Conservation (phyloP, 2,888 invertebrate genomes). For the Polymixis flavicincta region DNA sequence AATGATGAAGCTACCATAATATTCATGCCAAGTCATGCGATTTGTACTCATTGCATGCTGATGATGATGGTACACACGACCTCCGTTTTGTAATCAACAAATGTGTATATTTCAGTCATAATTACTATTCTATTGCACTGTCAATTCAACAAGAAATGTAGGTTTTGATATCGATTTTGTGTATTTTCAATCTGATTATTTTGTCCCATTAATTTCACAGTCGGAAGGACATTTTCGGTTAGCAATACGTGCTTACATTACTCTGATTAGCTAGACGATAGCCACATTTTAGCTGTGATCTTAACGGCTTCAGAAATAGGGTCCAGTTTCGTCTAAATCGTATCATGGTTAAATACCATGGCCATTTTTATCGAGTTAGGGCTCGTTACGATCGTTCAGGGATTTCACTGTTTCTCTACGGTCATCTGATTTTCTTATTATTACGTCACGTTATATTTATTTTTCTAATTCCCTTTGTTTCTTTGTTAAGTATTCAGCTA, state of each 20-base stretch:
- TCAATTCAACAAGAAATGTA: slow-evolving; percentile 13
- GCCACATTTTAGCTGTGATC: slow-evolving; percentile 35
- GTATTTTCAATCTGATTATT: slow-evolving; percentile 6
- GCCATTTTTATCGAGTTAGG: slow-evolving; percentile 72
- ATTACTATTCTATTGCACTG: slow-evolving; percentile 4
- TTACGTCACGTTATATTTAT: slow-evolving; percentile 60
- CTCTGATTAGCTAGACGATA: slow-evolving; percentile 22
- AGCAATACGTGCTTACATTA: slow-evolving; percentile 46
- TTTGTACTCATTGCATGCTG: slow-evolving; percentile 5
- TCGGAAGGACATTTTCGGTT: slow-evolving; percentile 58
- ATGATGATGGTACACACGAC: not conserved
- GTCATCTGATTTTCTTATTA: slow-evolving; percentile 64
- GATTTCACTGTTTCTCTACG: slow-evolving; percentile 70
- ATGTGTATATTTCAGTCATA: not conserved
- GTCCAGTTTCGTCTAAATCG: slow-evolving; percentile 34
- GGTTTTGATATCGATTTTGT: slow-evolving; percentile 10
- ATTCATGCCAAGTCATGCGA: not conserved
- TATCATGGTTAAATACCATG: slow-evolving; percentile 38
- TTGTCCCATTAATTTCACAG: slow-evolving; percentile 25
- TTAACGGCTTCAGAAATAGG: slow-evolving; percentile 37
- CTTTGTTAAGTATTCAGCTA: slow-evolving; percentile 31
- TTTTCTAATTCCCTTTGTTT: slow-evolving; percentile 37
- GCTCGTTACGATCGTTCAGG: slow-evolving; percentile 66
- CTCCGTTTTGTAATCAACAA: not conserved
- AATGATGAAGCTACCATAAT: slow-evolving; percentile 2